Evolutionary conservation across 2,888 invertebrate genomes (phyloP), one percentile per base, ranked within the genome.

Genomic region (Melieria crassipennis): DNA sequence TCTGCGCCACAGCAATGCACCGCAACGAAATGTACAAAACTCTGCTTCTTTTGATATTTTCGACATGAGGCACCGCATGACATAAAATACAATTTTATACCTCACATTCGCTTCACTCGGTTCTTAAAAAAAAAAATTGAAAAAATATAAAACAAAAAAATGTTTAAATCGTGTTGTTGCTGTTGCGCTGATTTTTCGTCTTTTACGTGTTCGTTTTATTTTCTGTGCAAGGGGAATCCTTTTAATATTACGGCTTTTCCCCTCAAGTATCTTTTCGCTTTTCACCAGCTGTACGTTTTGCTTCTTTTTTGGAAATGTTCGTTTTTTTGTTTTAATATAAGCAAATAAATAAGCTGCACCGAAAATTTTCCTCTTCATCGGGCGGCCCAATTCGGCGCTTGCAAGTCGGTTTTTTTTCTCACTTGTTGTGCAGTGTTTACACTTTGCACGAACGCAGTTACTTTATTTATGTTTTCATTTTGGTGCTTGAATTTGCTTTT

Each of bases 31-130:
- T 30, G 30, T 30, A 30, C 30, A 30, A 30, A 30, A 30, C 30
- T 30, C 30, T 30, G 30, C 30, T 30, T 70, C 62, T 65, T 63
- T 48, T n/a, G 11, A n/a, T 63, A 13, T 63, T 47, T 63, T 61
- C 61, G 61, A 45, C 61, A 45, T 61, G 10, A 45, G 5, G 62
- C 66, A 61, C 71, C 65, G 65, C 70, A 70, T 50, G 70, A 70
- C 60, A 70, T 61, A 55, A 70, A 65, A 65, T 47, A 60, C 64
- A 58, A 45, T 65, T 50, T 64, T 50, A 5, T 65, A 43, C 10
- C 9, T 30, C 30, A 30, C 30, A 30, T 30, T 30, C 30, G 30
- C 30, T 30, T 30, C 30, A 30, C 30, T 30, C 30, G 30, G 30
- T 30, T 30, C 30, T 30, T 30, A 30, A 30, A 30, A 30, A 16